Evolutionary conservation across 2,797 vertebrate species (phyloP).

Genomic region (Pelodytes ibericus): DNA sequence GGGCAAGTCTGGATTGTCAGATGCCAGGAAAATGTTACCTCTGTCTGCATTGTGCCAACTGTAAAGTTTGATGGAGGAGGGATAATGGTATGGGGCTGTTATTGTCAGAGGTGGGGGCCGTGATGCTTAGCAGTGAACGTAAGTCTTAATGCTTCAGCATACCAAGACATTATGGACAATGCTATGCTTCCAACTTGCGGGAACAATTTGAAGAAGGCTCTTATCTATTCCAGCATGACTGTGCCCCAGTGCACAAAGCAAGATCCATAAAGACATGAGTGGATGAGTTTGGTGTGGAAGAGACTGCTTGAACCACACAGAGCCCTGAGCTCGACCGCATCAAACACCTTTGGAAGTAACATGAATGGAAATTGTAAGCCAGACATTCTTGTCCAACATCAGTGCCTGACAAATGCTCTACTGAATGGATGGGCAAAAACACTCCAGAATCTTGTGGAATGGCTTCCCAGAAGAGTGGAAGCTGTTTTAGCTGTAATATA

Average conservation of each 20-base stretch:
- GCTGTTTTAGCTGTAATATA: no score
- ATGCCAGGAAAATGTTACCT: neutral
- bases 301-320: neutral
- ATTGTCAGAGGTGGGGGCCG: neutral
- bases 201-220: no score
- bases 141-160: neutral
- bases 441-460: neutral
- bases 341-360: neutral
- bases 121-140: no score
- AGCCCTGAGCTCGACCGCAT: no score
- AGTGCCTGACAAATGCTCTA: neutral
- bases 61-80: neutral
- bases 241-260: neutral
- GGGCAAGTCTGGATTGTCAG: no score
- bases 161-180: neutral
- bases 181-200: neutral
- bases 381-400: neutral
- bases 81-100: neutral
- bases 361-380: neutral
- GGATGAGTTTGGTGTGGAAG: neutral
- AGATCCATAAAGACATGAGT: neutral
- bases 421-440: neutral
- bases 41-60: neutral
- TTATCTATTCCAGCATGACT: neutral
- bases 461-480: neutral